Evolutionary conservation across 2,888 invertebrate genomes (phyloP).

Genomic region (Eubasilissa splendida): DNA sequence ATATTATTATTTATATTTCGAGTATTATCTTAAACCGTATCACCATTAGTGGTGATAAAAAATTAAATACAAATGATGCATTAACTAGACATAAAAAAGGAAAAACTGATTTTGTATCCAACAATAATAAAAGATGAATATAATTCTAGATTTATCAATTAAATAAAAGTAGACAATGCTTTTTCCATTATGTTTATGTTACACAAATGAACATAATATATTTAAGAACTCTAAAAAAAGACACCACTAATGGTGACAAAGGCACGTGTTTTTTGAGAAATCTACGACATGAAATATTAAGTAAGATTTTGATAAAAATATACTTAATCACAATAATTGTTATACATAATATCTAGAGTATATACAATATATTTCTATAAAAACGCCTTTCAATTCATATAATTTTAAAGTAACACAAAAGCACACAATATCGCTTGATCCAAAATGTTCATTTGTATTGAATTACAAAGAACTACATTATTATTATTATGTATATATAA

Average conservation of each 20-base stretch:
- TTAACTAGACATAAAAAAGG: too few relatives aligned
- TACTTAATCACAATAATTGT: slow-evolving; percentile 15
- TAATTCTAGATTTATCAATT: too few relatives aligned
- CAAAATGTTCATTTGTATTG: background rate
- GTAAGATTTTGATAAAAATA: slow-evolving; percentile 31
- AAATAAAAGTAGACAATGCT: too few relatives aligned
- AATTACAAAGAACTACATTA: background rate
- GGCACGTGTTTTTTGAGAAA: slow-evolving; percentile 42
- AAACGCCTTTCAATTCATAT: slow-evolving; percentile 19
- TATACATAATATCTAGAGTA: slow-evolving; percentile 12
- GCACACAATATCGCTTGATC: background rate
- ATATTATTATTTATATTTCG: background rate
- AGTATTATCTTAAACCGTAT: slow-evolving; percentile 1
- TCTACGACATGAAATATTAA: slow-evolving; percentile 21
- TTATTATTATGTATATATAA: background rate
- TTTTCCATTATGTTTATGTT: too few relatives aligned
- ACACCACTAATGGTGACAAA: slow-evolving; percentile 45
- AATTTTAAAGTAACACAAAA: slow-evolving; percentile 21
- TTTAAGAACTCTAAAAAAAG: slow-evolving; percentile 28
- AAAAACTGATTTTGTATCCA: too few relatives aligned
- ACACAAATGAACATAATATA: background rate
- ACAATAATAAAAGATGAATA: too few relatives aligned
- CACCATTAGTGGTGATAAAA: slow-evolving; percentile 25
- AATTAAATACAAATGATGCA: background rate
- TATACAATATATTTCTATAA: slow-evolving; percentile 37